Conservation (phyloP, 1,140 invertebrate species). For the Drosophila kohkoa region DNA sequence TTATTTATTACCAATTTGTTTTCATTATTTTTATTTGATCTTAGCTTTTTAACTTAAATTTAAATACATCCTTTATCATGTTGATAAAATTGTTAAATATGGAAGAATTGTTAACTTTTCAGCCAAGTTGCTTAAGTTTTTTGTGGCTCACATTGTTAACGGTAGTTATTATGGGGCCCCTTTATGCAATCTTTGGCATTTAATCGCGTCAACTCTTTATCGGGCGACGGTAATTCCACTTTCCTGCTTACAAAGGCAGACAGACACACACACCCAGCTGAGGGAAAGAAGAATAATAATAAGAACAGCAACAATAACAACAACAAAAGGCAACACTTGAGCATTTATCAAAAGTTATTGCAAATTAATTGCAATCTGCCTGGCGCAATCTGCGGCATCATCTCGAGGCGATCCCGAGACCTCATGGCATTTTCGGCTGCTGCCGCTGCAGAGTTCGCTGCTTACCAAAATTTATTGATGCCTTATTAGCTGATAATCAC, state of each 20-base stretch:
- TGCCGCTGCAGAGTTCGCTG: constrained; percentile 17
- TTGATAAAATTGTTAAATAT: not conserved
- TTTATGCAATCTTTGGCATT: constrained; percentile 60
- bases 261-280: not conserved
- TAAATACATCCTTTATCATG: too few species aligned
- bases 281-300: constrained; percentile 20
- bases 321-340: constrained; percentile 45
- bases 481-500: constrained; percentile 81
- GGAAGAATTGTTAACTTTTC: not conserved
- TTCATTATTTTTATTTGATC: too few species aligned
- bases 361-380: constrained; percentile 81
- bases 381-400: constrained; percentile 57
- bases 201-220: constrained; percentile 80
- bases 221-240: constrained; percentile 69
- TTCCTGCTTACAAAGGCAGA: constrained; percentile 31
- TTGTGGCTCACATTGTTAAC: constrained; percentile 34
- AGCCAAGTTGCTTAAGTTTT: constrained; percentile 1
- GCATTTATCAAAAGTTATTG: constrained; percentile 84
- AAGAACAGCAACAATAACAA: constrained; percentile 29
- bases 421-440: constrained; percentile 56
- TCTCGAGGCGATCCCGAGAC: constrained; percentile 64
- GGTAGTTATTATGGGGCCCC: constrained; percentile 40
- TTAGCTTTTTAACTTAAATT: too few species aligned
- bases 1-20: too few species aligned
- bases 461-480: constrained; percentile 69